These are phyloP conservation scores for Pseudorectes ferrugineus DNA, from an alignment of 2,113 vertebrate species.

Conservation along the genomic window DNA sequence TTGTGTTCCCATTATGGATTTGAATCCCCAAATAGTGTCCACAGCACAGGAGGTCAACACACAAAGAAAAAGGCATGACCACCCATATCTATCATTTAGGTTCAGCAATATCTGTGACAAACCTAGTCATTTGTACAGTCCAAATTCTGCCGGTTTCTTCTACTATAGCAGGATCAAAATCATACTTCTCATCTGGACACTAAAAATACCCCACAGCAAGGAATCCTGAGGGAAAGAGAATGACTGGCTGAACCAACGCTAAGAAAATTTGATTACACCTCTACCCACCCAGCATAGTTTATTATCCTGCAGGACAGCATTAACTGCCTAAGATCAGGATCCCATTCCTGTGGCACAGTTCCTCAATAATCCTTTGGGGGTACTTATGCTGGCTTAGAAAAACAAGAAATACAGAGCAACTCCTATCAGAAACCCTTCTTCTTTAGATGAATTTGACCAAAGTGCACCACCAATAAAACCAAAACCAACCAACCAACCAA, in stretches of 20 bases:
- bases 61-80: not conserved
- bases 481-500: not conserved
- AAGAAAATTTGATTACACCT: constrained; percentile 19
- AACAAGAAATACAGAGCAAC: not conserved
- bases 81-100: not conserved
- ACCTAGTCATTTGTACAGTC: not conserved
- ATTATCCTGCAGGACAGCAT: not conserved
- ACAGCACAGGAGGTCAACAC: not conserved
- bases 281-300: not conserved
- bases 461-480: not conserved
- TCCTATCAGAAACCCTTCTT: not conserved
- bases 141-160: constrained; percentile 14
- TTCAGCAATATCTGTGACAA: constrained; percentile 26
- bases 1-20: not conserved
- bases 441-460: not conserved
- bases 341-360: not conserved
- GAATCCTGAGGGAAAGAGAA: not conserved
- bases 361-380: not conserved
- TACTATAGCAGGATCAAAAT: constrained; percentile 20
- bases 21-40: not conserved
- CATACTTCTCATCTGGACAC: constrained; percentile 13
- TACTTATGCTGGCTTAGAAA: not conserved
- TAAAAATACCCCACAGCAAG: constrained; percentile 35
- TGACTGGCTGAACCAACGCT: not conserved
- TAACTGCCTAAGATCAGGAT: not conserved